Conservation (phyloP, 2,797 vertebrate species). For the Protosalanx chinensis region DNA sequence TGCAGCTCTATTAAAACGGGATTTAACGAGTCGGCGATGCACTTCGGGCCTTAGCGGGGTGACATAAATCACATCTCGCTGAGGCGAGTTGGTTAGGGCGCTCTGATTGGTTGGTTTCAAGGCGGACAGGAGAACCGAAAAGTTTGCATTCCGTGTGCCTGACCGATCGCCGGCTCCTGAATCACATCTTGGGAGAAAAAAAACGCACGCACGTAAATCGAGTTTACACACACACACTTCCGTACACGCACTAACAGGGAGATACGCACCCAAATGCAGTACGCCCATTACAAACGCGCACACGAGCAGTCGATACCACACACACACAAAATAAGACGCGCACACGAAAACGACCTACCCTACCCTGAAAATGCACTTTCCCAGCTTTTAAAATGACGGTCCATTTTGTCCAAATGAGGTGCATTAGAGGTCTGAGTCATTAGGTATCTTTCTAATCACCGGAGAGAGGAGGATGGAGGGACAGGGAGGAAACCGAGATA, state of each 20-base stretch:
- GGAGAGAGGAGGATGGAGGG: slow-evolving; percentile 13
- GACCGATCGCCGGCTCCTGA: too few relatives aligned
- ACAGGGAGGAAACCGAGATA: neutral
- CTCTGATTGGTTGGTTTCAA: slow-evolving; percentile 32
- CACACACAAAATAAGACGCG: neutral
- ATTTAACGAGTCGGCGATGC: slow-evolving; percentile 58
- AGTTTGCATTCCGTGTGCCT: too few relatives aligned
- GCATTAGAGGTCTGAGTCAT: slow-evolving; percentile 45
- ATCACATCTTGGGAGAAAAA: neutral
- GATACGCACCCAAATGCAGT: too few relatives aligned
- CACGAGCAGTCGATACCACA: neutral
- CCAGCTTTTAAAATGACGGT: slow-evolving; percentile 36
- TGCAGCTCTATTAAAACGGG: slow-evolving; percentile 50
- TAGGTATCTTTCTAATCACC: slow-evolving; percentile 37
- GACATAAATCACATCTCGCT: slow-evolving; percentile 55
- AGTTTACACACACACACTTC: neutral
- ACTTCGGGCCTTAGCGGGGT: slow-evolving; percentile 46
- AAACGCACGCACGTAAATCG: neutral
- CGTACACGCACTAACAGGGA: neutral
- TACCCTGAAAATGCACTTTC: slow-evolving; percentile 15
- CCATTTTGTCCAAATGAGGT: slow-evolving; percentile 41
- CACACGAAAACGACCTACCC: slow-evolving; percentile 9
- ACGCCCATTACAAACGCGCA: neutral
- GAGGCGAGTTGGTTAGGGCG: slow-evolving; percentile 28
- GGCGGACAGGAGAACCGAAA: too few relatives aligned